Conservation (phyloP, 2,797 vertebrate species). For the Scolopax rusticola region DNA sequence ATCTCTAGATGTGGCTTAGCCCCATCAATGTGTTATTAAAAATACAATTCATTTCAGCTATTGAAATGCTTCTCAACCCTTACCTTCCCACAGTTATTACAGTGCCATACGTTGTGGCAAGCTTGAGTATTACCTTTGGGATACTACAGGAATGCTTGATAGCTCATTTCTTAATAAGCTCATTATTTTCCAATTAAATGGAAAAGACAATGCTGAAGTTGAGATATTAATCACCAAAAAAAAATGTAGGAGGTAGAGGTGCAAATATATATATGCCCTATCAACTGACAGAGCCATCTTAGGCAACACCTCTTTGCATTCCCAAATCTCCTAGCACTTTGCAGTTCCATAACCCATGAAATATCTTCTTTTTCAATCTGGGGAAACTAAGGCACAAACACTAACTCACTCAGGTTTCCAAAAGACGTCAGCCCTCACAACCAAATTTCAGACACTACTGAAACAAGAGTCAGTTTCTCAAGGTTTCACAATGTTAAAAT, state of each 20-base stretch:
- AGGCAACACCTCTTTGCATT: neutral
- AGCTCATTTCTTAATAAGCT: neutral
- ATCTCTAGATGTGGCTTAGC: neutral
- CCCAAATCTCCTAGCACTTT: neutral
- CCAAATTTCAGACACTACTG: fast-evolving
- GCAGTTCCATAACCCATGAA: neutral
- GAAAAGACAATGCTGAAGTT: neutral
- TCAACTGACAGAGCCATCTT: neutral
- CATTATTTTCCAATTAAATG: neutral
- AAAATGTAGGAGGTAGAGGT: neutral
- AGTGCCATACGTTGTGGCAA: neutral
- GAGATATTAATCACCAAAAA: neutral
- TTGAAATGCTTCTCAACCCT: neutral
- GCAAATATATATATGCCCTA: neutral
- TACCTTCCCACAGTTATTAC: neutral
- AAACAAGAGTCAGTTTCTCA: neutral
- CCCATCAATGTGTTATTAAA: neutral
- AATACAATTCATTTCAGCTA: neutral
- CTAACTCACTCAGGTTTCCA: neutral
- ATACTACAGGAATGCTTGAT: neutral
- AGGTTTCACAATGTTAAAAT: neutral
- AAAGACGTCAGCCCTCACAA: neutral
- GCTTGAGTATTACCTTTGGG: neutral
- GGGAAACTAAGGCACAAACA: neutral
- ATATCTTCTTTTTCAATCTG: neutral